These are phyloP conservation scores for Nephila pilipes DNA, from an alignment of 1,140 invertebrate genomes.

Conservation along the genomic window DNA sequence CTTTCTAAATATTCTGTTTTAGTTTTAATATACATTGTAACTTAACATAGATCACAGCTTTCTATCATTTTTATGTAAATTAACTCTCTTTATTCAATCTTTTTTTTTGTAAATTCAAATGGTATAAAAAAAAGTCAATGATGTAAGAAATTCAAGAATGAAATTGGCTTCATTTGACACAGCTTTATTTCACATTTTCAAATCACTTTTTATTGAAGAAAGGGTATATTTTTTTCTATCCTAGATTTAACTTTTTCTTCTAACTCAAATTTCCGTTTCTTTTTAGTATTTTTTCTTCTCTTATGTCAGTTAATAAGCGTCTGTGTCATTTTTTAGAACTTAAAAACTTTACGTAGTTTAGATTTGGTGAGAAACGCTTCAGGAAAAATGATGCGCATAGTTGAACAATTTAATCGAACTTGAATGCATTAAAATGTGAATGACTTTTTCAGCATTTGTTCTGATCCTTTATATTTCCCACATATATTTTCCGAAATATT, in stretches of 20 bases:
- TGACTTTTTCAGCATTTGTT: neutral
- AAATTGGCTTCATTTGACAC: neutral
- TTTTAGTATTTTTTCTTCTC: neutral
- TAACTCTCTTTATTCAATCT: neutral
- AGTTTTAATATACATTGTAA: too few relatives aligned
- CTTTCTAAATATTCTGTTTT: too few relatives aligned
- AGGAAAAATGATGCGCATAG: neutral
- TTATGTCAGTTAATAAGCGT: neutral
- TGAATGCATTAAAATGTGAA: conserved; percentile 27
- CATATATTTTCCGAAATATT: neutral
- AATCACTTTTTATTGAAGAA: neutral
- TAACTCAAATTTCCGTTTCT: neutral
- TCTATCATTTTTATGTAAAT: too few relatives aligned
- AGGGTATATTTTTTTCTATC: neutral
- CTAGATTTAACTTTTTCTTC: neutral
- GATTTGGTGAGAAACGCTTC: neutral
- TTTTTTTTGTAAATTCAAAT: neutral
- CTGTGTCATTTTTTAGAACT: neutral
- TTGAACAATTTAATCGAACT: conserved; percentile 17
- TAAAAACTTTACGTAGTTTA: neutral
- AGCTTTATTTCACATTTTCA: neutral
- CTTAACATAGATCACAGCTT: too few relatives aligned
- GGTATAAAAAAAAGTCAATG: neutral
- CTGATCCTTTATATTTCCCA: neutral
- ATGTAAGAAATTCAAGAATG: neutral